These are phyloP conservation scores for Eulemur rubriventer DNA, from an alignment of 2,797 vertebrate genomes.

Conservation along the genomic window DNA sequence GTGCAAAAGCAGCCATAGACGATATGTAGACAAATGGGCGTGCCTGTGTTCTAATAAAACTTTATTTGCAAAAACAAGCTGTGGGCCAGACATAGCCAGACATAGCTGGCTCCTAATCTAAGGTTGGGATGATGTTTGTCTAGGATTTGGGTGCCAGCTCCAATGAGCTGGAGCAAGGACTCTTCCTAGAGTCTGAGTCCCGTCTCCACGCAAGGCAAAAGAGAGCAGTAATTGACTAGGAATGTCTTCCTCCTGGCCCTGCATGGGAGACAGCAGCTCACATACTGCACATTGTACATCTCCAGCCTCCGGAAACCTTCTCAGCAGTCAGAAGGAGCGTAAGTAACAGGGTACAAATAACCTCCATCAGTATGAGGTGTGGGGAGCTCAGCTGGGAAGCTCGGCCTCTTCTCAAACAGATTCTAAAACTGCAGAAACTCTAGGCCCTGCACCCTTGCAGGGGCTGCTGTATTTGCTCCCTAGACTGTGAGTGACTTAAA, in stretches of 20 bases:
- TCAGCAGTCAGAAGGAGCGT: background rate
- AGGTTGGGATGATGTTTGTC: background rate
- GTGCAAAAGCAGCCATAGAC: background rate
- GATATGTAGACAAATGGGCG: background rate
- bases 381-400: background rate
- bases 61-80: conserved; percentile 39
- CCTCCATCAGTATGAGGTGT: background rate
- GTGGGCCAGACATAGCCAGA: background rate
- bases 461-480: background rate
- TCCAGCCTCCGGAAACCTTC: background rate
- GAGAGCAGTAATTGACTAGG: background rate
- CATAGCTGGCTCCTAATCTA: background rate
- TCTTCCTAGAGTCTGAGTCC: background rate
- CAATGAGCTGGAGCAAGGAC: background rate
- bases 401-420: background rate
- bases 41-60: background rate
- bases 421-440: background rate
- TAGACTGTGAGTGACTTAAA: background rate
- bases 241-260: background rate
- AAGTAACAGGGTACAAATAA: background rate
- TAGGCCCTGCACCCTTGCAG: background rate
- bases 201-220: background rate
- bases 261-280: background rate
- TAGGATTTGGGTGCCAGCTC: background rate
- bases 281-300: fast-evolving